Conservation (phyloP, 2,888 invertebrate genomes). For the Lomographa bimaculata region DNA sequence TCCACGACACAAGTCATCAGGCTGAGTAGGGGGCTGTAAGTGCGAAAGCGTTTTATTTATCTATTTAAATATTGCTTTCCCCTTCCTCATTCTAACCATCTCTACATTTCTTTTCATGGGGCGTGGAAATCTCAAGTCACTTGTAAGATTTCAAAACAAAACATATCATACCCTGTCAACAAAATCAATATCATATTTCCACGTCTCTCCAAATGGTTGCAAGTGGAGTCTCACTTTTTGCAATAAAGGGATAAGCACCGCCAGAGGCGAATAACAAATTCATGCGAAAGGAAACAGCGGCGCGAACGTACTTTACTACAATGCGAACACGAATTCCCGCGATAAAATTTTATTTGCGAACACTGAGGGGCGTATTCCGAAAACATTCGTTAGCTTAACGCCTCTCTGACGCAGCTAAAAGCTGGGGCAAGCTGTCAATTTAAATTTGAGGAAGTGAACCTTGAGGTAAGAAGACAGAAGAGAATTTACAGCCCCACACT, state of each 20-base stretch:
- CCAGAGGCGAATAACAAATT: conserved; percentile 30
- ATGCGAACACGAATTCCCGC: conserved; percentile 37
- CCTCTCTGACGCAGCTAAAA: conserved; percentile 15
- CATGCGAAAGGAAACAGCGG: conserved; percentile 32
- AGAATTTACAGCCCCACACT: no score
- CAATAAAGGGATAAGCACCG: conserved; percentile 18
- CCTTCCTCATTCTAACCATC: no score
- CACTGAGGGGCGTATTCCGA: conserved; percentile 28
- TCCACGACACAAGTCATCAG: no score
- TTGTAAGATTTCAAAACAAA: no score
- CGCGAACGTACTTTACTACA: conserved; percentile 35
- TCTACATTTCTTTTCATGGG: no score
- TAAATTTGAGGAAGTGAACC: conserved; percentile 11
- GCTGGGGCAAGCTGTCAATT: conserved; percentile 14
- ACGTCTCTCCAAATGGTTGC: background rate
- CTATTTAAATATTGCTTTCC: no score
- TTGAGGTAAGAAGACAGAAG: no score
- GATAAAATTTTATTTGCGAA: conserved; percentile 41
- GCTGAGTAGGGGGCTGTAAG: no score
- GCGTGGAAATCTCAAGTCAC: no score
- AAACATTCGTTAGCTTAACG: conserved; percentile 24
- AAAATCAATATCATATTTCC: conserved; percentile 13
- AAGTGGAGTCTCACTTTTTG: conserved; percentile 2
- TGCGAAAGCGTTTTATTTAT: no score
- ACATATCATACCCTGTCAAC: no score